phyloP scores from a whole-genome alignment of 2,888 invertebrate species.

The Aphidius colemani region DNA sequence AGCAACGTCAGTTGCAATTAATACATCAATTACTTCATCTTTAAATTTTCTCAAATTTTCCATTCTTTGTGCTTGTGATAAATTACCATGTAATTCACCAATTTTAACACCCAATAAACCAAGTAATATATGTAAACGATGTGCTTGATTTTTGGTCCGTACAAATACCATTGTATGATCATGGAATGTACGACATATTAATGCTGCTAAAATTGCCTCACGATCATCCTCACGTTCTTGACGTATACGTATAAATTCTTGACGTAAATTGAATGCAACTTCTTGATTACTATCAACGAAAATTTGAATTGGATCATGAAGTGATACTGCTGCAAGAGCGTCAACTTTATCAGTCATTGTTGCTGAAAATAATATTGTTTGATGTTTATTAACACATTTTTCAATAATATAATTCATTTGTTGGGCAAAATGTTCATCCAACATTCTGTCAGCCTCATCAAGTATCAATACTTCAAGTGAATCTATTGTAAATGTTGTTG shows the following conservation, averaged over 20 bases:
- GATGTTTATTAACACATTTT: slow-evolving; percentile 87
- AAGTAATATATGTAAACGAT: slow-evolving; percentile 87
- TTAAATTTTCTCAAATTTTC: slow-evolving; percentile 89
- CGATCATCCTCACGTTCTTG: slow-evolving; percentile 87
- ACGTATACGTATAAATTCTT: slow-evolving; percentile 95
- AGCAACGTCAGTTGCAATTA: slow-evolving; percentile 94
- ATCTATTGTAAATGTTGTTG: slow-evolving; percentile 87
- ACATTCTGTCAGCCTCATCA: slow-evolving; percentile 85
- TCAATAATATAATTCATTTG: slow-evolving; percentile 98
- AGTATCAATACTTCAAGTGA: slow-evolving; percentile 86
- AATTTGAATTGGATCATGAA: slow-evolving; percentile 89
- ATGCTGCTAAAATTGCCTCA: slow-evolving; percentile 83
- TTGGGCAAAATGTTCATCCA: slow-evolving; percentile 98
- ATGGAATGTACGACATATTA: slow-evolving; percentile 86
- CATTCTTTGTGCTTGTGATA: slow-evolving; percentile 93
- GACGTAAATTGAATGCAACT: slow-evolving; percentile 92
- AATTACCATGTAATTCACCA: slow-evolving; percentile 92
- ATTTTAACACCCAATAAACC: slow-evolving; percentile 88
- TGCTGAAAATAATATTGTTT: slow-evolving; percentile 97
- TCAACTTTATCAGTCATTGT: slow-evolving; percentile 99
- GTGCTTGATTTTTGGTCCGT: slow-evolving; percentile 95
- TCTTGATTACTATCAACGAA: slow-evolving; percentile 97
- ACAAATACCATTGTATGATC: slow-evolving; percentile 94
- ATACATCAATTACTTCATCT: slow-evolving; percentile 80
- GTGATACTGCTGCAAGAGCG: slow-evolving; percentile 90